These are phyloP conservation scores for Macroramphosus scolopax DNA, from an alignment of 2,797 vertebrate species.

Conservation along the genomic window DNA sequence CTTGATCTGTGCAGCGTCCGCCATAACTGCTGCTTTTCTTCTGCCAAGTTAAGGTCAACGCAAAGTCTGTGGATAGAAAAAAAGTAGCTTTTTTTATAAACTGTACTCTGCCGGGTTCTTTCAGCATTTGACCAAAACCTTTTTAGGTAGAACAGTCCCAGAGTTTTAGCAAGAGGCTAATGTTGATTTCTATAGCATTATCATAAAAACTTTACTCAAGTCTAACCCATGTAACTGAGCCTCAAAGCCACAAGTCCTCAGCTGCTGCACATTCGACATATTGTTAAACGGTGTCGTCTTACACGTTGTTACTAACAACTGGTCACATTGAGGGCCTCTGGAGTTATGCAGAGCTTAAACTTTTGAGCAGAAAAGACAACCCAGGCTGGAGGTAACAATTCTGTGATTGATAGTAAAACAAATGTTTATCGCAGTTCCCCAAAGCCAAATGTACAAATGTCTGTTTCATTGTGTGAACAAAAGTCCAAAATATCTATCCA, in stretches of 20 bases:
- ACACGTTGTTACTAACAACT: constrained; percentile 28
- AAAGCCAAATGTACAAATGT: too few species aligned
- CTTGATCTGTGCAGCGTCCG: constrained; percentile 66
- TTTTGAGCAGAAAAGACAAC: not conserved
- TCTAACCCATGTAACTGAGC: not conserved
- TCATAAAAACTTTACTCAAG: not conserved
- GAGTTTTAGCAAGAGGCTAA: constrained; percentile 1
- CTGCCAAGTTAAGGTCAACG: constrained; percentile 9
- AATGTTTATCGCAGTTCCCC: too few species aligned
- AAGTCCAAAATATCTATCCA: too few species aligned
- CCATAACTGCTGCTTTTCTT: constrained; percentile 65
- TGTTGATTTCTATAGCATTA: not conserved
- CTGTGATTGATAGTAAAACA: too few species aligned
- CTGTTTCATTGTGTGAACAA: too few species aligned
- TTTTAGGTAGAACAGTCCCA: not conserved
- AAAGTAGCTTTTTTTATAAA: not conserved
- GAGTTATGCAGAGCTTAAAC: not conserved
- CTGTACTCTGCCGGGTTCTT: not conserved
- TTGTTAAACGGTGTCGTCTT: constrained; percentile 35
- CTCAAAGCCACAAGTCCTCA: constrained; percentile 24
- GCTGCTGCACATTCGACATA: constrained; percentile 16
- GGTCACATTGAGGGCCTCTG: constrained; percentile 2
- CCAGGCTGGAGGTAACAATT: too few species aligned
- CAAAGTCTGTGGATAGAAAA: constrained; percentile 13
- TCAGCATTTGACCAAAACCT: not conserved